Base-by-base conservation (phyloP, 2,888 invertebrate genomes). In the Drosophila barbarae region DNA sequence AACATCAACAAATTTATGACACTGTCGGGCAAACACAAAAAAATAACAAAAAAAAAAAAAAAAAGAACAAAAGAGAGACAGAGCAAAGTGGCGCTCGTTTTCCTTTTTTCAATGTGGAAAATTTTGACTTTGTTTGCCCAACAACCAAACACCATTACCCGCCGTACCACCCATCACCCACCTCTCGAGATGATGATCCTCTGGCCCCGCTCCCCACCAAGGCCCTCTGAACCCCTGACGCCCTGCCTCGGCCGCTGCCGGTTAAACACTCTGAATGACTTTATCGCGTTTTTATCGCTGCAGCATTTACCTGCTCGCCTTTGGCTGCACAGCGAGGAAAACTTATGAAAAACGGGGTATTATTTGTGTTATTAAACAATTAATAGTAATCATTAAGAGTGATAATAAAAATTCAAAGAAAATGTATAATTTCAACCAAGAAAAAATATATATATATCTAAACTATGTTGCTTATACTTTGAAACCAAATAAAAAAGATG, bases 241-340 rank as follows among this genome's bases (percentile, higher is more conserved):
- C n/a, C 32, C 46, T 46, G 41, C 26, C 9, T 26, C 26, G 26
- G 28, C 32, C 32, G n/a, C 34, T 26, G 61, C 46, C 23, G 71
- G 63, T 67, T 76, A 76, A 76, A 76, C 74, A 78, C 73, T 77
- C 75, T 72, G 74, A 78, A 78, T 76, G 65, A 69, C 76, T 77
- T 77, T 80, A 75, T 80, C 77, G 80, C 67, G 61, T 64, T 77
- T 77, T 77, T 81, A 70, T 81, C 72, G 78, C 66, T 72, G 67
- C 76, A 73, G 67, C 73, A 64, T 76, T 80, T 72, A 72, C 74
- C 77, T 79, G 74, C 46, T 23, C 58, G 23, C 28, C 58, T 58
- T 42, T 23, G 10, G 21, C 5, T 38, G 38, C 55, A 56, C 38
- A 4, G 52, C n/a, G 36, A 56, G 55, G 51, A 55, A 55, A 8